Evolutionary conservation across 2,113 vertebrate species (phyloP).

Genomic region (human): GRCh38 chr16:88199001-88199500

Average conservation of each 20-base stretch:
- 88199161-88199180: not conserved
- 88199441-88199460: not conserved
- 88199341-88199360: not conserved
- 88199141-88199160: not conserved
- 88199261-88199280: not conserved
- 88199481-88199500: fast-evolving
- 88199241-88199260: not conserved
- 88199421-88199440: not conserved
- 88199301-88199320: not conserved
- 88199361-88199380: fast-evolving
- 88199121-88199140: not conserved
- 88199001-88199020: no score
- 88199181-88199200: fast-evolving
- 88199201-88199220: fast-evolving
- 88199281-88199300: not conserved
- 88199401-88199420: not conserved
- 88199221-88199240: not conserved
- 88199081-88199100: not conserved
- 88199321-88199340: not conserved
- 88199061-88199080: not conserved
- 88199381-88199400: not conserved
- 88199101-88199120: not conserved
- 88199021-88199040: no score
- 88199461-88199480: not conserved
- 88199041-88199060: not conserved